phyloP scores from a whole-genome alignment of 2,797 vertebrate species.

The Glyptemys insculpta region DNA sequence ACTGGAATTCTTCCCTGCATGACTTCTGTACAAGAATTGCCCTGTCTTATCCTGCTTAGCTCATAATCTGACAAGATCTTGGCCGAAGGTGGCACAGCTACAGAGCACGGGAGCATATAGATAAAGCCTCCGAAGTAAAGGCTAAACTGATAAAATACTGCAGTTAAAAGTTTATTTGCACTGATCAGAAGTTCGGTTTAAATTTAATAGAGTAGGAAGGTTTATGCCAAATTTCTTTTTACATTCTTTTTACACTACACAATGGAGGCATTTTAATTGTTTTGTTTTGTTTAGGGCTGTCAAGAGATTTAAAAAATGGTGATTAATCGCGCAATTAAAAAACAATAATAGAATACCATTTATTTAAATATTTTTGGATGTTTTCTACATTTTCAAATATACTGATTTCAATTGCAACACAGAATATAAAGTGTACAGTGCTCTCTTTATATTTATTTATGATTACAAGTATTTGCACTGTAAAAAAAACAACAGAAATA shows the following conservation, averaged over 20 bases:
- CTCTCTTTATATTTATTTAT: too few relatives aligned
- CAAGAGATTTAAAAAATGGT: too few relatives aligned
- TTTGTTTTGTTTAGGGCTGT: background rate
- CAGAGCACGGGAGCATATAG: rapidly evolving
- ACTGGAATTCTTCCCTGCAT: background rate
- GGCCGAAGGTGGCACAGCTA: rapidly evolving
- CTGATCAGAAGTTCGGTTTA: background rate
- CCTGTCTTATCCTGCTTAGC: background rate
- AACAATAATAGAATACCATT: too few relatives aligned
- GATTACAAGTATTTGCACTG: too few relatives aligned
- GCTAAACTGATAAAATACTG: background rate
- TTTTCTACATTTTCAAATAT: too few relatives aligned
- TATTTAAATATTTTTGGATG: too few relatives aligned
- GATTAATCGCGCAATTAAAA: too few relatives aligned
- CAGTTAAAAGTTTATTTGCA: background rate
- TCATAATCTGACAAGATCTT: constrained; percentile 3
- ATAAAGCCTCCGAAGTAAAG: background rate
- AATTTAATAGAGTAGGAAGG: background rate
- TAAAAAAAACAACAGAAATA: too few relatives aligned
- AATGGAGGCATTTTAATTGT: background rate
- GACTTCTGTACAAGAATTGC: background rate
- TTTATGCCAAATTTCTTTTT: background rate
- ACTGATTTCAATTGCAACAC: too few relatives aligned
- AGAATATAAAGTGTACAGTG: too few relatives aligned
- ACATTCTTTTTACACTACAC: background rate